Evolutionary conservation across 2,797 vertebrate genomes (phyloP).

Genomic region (Ciconia nigra): DNA sequence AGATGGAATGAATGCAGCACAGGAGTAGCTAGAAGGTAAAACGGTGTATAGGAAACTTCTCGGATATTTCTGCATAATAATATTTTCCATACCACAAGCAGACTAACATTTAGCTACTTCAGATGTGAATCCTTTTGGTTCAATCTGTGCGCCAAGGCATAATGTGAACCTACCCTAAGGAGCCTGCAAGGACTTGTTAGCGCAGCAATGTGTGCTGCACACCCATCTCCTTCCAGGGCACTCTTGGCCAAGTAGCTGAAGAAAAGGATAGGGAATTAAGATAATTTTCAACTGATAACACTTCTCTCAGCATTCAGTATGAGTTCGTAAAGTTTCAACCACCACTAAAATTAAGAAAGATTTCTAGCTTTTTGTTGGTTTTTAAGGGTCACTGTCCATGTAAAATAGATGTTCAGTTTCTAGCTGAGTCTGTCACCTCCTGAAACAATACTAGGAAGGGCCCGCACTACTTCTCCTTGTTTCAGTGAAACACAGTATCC

Average conservation of each 20-base stretch:
- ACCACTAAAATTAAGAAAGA: not conserved
- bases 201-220: rapidly evolving
- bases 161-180: not conserved
- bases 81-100: not conserved
- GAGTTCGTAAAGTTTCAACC: not conserved
- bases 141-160: not conserved
- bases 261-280: not conserved
- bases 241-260: not conserved
- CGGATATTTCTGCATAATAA: not conserved
- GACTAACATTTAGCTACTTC: not conserved
- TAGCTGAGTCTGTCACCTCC: not conserved
- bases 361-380: not conserved
- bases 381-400: not conserved
- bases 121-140: not conserved
- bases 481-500: not conserved
- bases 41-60: not conserved
- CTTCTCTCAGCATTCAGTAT: not conserved
- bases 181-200: not conserved
- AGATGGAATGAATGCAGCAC: not conserved
- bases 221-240: not conserved
- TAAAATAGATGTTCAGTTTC: not conserved
- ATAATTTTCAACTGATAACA: not conserved
- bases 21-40: not conserved
- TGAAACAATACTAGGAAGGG: not conserved
- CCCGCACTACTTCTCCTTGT: not conserved